Conservation (phyloP, 2,888 invertebrate genomes). For the Melieria omissa region DNA sequence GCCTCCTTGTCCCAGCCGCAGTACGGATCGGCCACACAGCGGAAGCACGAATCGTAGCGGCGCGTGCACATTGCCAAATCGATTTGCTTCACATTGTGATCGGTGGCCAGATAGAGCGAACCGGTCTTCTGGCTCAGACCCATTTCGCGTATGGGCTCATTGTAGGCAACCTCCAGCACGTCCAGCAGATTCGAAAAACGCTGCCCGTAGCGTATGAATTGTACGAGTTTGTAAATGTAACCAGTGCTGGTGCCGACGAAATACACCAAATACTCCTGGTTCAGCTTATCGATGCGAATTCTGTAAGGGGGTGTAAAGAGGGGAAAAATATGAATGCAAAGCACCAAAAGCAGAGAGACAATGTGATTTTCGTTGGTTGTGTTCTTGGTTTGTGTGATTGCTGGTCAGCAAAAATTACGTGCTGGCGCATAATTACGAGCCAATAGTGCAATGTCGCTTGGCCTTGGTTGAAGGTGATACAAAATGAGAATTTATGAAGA, state of each 20-base stretch:
- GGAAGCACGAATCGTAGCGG: constrained; percentile 90
- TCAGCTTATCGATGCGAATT: constrained; percentile 67
- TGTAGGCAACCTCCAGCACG: constrained; percentile 90
- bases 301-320: constrained; percentile 48
- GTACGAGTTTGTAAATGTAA: constrained; percentile 92
- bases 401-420: no score
- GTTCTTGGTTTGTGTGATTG: no score
- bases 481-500: no score
- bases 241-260: constrained; percentile 90
- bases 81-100: constrained; percentile 87
- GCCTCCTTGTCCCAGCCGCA: constrained; percentile 96
- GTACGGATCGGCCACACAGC: constrained; percentile 95
- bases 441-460: no score
- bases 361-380: no score
- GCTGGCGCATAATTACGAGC: no score
- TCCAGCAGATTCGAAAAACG: constrained; percentile 88
- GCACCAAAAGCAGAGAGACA: not conserved
- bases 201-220: constrained; percentile 85
- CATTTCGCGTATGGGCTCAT: constrained; percentile 88
- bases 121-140: constrained; percentile 88
- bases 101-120: constrained; percentile 89
- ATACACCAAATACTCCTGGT: constrained; percentile 84
- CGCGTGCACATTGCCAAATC: constrained; percentile 90
- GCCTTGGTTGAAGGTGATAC: no score
- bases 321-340: constrained; percentile 42